phyloP scores from a whole-genome alignment of 1,140 invertebrate genomes.

The Helicoverpa zea region DNA sequence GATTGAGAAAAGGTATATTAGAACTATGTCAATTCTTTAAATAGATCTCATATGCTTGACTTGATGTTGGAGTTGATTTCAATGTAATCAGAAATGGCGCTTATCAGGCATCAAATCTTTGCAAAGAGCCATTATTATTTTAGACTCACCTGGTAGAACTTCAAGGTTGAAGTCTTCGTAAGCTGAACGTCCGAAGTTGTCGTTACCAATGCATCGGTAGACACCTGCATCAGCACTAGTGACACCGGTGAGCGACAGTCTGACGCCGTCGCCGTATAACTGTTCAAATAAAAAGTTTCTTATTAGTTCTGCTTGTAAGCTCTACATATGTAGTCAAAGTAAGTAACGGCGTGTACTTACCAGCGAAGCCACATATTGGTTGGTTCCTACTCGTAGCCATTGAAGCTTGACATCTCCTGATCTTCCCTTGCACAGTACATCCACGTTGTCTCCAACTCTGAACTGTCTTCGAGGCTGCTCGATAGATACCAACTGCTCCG shows the following conservation, averaged over 20 bases:
- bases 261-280: conserved; percentile 78
- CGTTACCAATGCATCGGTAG: conserved; percentile 87
- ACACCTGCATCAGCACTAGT: conserved; percentile 86
- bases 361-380: conserved; percentile 86
- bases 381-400: conserved; percentile 88
- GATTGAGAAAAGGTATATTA: background rate
- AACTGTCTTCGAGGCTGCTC: conserved; percentile 87
- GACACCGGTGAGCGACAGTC: conserved; percentile 83
- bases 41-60: too few relatives aligned
- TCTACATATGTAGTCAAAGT: background rate
- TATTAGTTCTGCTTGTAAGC: background rate
- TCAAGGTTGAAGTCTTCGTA: conserved; percentile 87
- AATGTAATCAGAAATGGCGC: background rate
- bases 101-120: background rate
- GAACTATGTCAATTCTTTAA: too few relatives aligned
- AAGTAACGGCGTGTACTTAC: conserved; percentile 60
- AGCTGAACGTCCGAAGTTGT: conserved; percentile 67
- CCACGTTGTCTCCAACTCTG: conserved; percentile 91
- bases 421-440: conserved; percentile 91
- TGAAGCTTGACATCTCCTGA: conserved; percentile 85
- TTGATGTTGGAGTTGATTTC: too few relatives aligned
- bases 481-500: conserved; percentile 82
- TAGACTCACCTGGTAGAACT: conserved; percentile 76
- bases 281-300: conserved; percentile 46
- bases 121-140: background rate